A percentile compares a stretch with the other conserved stretches of the same genome.
Evolutionary conservation across 2,797 vertebrate species (phyloP).

Genomic region (Lophotriccus pileatus): DNA sequence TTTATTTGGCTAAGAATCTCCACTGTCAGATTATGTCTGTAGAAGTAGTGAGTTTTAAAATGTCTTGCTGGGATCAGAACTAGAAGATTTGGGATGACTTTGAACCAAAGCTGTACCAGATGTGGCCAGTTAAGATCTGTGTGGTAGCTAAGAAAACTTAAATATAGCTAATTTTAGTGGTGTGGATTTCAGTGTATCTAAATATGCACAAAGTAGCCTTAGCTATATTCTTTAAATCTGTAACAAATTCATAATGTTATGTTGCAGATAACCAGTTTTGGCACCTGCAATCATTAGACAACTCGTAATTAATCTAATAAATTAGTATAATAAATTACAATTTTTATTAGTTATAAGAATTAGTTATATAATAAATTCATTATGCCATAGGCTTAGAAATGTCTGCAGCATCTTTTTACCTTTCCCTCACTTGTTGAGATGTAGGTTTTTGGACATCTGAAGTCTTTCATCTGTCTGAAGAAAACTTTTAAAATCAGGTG

Average conservation of each 20-base stretch:
- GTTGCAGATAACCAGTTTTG: neutral
- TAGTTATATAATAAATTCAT: neutral
- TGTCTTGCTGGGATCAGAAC: constrained; percentile 41
- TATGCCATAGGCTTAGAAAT: neutral
- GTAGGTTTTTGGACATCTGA: neutral
- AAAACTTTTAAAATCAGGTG: neutral
- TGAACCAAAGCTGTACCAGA: neutral
- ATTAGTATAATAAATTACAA: too few relatives aligned
- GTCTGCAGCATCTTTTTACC: neutral
- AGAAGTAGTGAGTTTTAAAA: neutral
- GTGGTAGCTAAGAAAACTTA: neutral
- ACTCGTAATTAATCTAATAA: neutral
- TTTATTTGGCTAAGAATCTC: constrained; percentile 51
- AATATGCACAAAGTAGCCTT: neutral
- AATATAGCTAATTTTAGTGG: neutral
- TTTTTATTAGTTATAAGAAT: too few relatives aligned
- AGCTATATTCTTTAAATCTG: neutral
- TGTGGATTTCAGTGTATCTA: neutral
- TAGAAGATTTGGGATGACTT: neutral
- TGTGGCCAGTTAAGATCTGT: neutral
- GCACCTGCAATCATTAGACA: neutral
- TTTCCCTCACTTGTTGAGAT: neutral
- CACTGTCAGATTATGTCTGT: constrained; percentile 16
- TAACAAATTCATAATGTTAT: neutral
- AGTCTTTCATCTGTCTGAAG: neutral